phyloP scores from a whole-genome alignment of 92 coral and sea anemone species.

The Heteractis magnifica region DNA sequence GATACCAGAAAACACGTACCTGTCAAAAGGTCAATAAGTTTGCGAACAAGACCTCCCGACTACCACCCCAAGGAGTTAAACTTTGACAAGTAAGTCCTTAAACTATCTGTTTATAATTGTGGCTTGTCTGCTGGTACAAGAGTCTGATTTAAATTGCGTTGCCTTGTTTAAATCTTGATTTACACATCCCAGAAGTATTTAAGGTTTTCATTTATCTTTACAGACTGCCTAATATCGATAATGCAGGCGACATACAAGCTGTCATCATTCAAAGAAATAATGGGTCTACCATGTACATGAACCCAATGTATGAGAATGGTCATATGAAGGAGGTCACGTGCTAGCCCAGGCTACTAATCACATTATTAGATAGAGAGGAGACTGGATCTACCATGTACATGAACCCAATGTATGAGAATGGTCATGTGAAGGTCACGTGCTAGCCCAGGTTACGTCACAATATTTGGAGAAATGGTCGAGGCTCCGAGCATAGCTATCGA shows the following conservation, averaged over 20 bases:
- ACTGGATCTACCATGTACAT: constrained; percentile 39
- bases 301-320: constrained; percentile 56
- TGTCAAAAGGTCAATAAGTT: constrained; percentile 28
- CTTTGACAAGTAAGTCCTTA: constrained; percentile 33
- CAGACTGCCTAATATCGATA: constrained; percentile 22
- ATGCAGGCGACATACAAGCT: constrained; percentile 17
- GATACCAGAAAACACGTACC: constrained; percentile 26
- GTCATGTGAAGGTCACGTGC: constrained; percentile 17
- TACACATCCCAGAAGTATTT: not conserved
- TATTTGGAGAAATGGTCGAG: not conserved
- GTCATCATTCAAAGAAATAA: constrained; percentile 24
- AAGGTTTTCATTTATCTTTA: not conserved
- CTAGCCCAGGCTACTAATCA: not conserved
- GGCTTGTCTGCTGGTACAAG: not conserved
- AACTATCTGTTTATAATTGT: too few species aligned
- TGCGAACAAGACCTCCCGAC: constrained; percentile 32
- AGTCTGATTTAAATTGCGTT: not conserved
- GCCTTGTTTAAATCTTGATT: not conserved
- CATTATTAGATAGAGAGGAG: not conserved
- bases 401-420: constrained; percentile 53
- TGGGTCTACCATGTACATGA: constrained; percentile 52
- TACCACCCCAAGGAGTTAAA: constrained; percentile 28
- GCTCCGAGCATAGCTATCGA: too few species aligned
- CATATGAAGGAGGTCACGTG: constrained; percentile 19
- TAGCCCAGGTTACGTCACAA: constrained; percentile 17